phyloP scores from a whole-genome alignment of 1,140 invertebrate species.

The Zaprionus davidi region DNA sequence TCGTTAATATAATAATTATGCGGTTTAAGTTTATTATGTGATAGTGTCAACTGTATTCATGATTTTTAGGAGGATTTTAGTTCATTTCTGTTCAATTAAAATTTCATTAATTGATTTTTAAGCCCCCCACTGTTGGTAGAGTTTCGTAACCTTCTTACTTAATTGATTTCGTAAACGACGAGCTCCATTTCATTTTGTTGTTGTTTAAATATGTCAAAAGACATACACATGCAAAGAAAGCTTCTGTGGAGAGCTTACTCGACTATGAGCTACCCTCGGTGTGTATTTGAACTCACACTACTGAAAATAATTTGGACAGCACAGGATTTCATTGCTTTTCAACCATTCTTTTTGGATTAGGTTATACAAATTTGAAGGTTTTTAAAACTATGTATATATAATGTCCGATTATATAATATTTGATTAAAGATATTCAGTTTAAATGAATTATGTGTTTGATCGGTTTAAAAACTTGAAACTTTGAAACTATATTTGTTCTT shows the following conservation, averaged over 20 bases:
- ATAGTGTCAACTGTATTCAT: neutral
- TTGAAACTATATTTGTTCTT: too few species aligned
- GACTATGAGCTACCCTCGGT: neutral
- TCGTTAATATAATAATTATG: neutral
- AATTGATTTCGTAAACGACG: neutral
- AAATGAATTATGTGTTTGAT: too few species aligned
- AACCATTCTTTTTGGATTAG: too few species aligned
- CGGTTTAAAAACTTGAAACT: too few species aligned
- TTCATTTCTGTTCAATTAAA: neutral
- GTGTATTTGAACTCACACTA: neutral
- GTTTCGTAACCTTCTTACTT: neutral
- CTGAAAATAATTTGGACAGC: neutral
- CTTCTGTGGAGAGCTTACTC: neutral
- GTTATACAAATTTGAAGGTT: too few species aligned
- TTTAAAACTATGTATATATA: too few species aligned
- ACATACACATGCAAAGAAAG: neutral
- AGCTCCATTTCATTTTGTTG: neutral
- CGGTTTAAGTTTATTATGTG: neutral
- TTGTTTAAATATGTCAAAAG: neutral
- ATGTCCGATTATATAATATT: too few species aligned
- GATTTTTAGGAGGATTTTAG: neutral
- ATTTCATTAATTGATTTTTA: neutral
- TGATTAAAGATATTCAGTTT: too few species aligned
- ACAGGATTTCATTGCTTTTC: too few species aligned
- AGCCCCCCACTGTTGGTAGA: neutral